These are phyloP conservation scores for Fragum whitleyi DNA, from an alignment of 2,888 invertebrate genomes.

Conservation along the genomic window DNA sequence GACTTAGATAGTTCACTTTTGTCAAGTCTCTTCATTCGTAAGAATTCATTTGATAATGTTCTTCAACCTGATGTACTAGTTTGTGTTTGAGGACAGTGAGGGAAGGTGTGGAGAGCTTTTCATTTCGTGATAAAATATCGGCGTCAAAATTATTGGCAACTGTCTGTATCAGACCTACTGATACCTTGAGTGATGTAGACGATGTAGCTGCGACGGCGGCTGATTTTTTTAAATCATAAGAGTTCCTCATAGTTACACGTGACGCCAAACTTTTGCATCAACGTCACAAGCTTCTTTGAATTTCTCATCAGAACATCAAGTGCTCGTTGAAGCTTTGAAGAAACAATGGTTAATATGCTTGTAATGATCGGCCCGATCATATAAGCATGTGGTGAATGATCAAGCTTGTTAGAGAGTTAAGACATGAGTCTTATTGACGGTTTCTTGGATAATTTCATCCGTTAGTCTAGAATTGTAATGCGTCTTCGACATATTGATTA, in stretches of 20 bases:
- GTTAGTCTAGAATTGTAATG: constrained; percentile 27
- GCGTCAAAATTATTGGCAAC: constrained; percentile 45
- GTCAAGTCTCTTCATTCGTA: too few relatives aligned
- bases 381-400: constrained; percentile 26
- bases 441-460: not conserved
- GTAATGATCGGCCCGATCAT: constrained; percentile 42
- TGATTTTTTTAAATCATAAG: too few relatives aligned
- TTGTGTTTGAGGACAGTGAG: constrained; percentile 38
- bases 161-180: constrained; percentile 3
- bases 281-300: constrained; percentile 31
- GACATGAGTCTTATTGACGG: constrained; percentile 16
- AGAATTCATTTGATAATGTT: not conserved
- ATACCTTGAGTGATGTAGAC: not conserved
- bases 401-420: constrained; percentile 29
- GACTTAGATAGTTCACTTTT: too few relatives aligned
- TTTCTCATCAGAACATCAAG: constrained; percentile 34
- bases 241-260: constrained; percentile 65
- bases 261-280: constrained; percentile 37
- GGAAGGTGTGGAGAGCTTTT: constrained; percentile 33
- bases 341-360: constrained; percentile 5
- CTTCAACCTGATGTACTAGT: not conserved
- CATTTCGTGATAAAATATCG: constrained; percentile 42
- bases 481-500: constrained; percentile 8
- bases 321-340: constrained; percentile 27
- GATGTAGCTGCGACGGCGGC: too few relatives aligned